phyloP scores from a whole-genome alignment of 2,113 vertebrate genomes.

The Anhinga anhinga region DNA sequence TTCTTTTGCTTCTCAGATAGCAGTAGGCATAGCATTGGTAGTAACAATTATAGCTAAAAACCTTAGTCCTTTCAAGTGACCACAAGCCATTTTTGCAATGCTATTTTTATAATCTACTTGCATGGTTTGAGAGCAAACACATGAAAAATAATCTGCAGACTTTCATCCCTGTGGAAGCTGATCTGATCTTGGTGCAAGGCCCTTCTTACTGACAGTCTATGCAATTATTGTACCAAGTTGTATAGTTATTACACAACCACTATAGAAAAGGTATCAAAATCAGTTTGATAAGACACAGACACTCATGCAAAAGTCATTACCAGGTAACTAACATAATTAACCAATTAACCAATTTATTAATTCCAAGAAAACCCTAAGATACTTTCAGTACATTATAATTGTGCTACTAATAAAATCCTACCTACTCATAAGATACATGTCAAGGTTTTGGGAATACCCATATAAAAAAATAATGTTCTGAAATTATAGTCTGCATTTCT shows the following conservation, averaged over 20 bases:
- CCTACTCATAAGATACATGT: not conserved
- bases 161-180: not conserved
- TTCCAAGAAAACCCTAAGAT: not conserved
- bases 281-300: not conserved
- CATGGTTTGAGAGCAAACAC: not conserved
- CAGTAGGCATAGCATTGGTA: not conserved
- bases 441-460: not conserved
- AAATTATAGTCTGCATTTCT: not conserved
- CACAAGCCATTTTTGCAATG: not conserved
- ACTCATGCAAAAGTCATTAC: not conserved
- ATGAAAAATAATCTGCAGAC: not conserved
- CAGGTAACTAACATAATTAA: not conserved
- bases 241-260: not conserved
- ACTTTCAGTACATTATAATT: not conserved
- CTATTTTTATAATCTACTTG: not conserved
- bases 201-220: not conserved
- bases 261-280: not conserved
- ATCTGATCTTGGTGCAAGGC: not conserved
- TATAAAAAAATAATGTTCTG: not conserved
- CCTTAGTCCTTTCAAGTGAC: not conserved
- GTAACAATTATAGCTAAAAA: not conserved
- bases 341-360: not conserved
- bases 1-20: not conserved
- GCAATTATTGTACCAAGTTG: not conserved
- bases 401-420: not conserved